Evolutionary conservation across 2,888 invertebrate species (phyloP).

Genomic region (Hydriomena furcata): DNA sequence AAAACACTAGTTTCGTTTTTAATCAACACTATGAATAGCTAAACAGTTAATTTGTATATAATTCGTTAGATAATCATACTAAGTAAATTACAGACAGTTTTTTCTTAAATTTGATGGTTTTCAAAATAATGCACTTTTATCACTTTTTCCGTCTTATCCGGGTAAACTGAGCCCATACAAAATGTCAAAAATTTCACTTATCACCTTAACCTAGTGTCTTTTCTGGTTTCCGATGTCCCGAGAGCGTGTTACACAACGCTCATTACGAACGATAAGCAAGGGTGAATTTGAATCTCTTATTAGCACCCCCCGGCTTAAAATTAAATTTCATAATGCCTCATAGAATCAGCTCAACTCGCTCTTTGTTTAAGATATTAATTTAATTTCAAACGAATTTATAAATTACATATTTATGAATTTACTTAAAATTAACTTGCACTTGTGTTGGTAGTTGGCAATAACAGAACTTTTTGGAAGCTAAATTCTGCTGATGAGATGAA

Average conservation of each 20-base stretch:
- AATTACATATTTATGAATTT: too few species aligned
- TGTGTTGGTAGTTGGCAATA: not conserved
- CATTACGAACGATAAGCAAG: slow-evolving; percentile 66
- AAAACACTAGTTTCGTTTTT: too few species aligned
- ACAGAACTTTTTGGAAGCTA: not conserved
- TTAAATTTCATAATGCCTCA: slow-evolving; percentile 77
- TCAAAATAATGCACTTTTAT: too few species aligned
- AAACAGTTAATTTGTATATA: too few species aligned
- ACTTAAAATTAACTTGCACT: slow-evolving; percentile 13
- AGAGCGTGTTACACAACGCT: slow-evolving; percentile 49
- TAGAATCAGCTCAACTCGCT: slow-evolving; percentile 50
- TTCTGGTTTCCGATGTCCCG: slow-evolving; percentile 44
- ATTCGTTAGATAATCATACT: too few species aligned
- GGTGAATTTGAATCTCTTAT: slow-evolving; percentile 70
- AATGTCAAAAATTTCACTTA: not conserved
- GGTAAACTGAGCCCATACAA: too few species aligned
- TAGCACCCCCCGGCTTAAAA: slow-evolving; percentile 75
- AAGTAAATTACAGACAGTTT: too few species aligned
- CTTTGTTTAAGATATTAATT: slow-evolving; percentile 70
- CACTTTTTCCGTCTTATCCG: too few species aligned
- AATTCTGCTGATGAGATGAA: too few species aligned
- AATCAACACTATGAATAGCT: too few species aligned
- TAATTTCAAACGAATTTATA: slow-evolving; percentile 64
- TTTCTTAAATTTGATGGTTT: too few species aligned
- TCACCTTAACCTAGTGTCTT: slow-evolving; percentile 28